These are phyloP conservation scores for Blastobasis lacticolella DNA, from an alignment of 2,888 invertebrate genomes.

Conservation along the genomic window DNA sequence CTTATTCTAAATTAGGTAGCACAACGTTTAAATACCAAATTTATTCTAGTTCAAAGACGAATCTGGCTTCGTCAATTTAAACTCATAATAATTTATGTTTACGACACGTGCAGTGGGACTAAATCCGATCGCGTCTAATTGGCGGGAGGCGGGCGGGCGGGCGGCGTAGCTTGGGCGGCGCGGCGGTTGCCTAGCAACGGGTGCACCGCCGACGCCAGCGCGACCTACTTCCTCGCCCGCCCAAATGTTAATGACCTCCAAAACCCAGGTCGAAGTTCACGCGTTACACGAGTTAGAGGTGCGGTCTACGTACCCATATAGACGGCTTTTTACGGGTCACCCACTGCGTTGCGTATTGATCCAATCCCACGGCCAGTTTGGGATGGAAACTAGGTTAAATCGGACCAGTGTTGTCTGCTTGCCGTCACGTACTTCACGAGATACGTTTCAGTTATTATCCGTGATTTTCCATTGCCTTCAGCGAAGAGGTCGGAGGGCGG, in stretches of 20 bases:
- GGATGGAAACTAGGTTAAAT: slow-evolving; percentile 60
- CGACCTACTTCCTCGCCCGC: slow-evolving; percentile 52
- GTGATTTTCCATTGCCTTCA: slow-evolving; percentile 6
- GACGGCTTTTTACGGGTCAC: slow-evolving; percentile 54
- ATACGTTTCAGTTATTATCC: slow-evolving; percentile 2
- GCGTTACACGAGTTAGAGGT: slow-evolving; percentile 63
- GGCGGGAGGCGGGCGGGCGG: too few relatives aligned
- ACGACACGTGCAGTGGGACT: too few relatives aligned
- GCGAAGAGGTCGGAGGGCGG: slow-evolving; percentile 3
- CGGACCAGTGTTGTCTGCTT: slow-evolving; percentile 20
- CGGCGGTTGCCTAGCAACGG: slow-evolving; percentile 49
- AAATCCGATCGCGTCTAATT: too few relatives aligned
- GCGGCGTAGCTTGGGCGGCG: slow-evolving; percentile 20
- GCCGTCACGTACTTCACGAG: slow-evolving; percentile 20
- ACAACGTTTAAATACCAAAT: too few relatives aligned
- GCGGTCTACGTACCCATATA: slow-evolving; percentile 42
- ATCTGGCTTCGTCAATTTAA: too few relatives aligned
- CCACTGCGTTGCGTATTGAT: slow-evolving; percentile 62
- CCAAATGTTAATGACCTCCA: slow-evolving; percentile 75
- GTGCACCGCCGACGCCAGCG: slow-evolving; percentile 59
- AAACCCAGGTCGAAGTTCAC: slow-evolving; percentile 73
- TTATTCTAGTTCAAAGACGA: too few relatives aligned
- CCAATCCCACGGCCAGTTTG: slow-evolving; percentile 32
- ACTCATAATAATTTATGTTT: too few relatives aligned
- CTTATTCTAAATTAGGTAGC: too few relatives aligned